Conservation (phyloP, 1,140 invertebrate species). For the Magallana angulata region DNA sequence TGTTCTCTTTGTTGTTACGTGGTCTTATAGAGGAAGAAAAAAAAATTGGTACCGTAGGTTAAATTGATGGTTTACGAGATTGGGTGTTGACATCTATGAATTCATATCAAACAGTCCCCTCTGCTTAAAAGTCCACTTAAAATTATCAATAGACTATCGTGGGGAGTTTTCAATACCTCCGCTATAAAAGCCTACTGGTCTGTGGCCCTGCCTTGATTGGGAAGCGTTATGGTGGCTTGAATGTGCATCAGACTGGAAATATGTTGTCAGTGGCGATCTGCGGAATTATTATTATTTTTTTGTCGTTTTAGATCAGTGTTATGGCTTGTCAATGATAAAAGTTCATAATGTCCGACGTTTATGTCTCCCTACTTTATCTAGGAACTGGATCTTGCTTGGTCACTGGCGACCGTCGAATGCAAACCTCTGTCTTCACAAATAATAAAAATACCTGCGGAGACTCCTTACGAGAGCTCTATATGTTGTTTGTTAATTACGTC, state of each 20-base stretch:
- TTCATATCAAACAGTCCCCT: constrained; percentile 3
- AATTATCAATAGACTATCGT: constrained; percentile 5
- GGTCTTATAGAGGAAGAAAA: neutral
- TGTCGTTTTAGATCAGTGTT: constrained; percentile 33
- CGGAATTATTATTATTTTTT: constrained; percentile 17
- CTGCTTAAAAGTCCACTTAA: constrained; percentile 1
- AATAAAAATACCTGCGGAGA: constrained; percentile 22
- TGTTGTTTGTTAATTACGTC: constrained; percentile 13
- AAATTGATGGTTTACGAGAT: constrained; percentile 2
- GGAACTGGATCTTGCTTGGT: neutral
- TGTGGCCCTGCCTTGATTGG: neutral
- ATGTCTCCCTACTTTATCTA: constrained; percentile 24
- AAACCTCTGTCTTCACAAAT: neutral
- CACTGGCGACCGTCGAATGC: neutral
- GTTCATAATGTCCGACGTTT: constrained; percentile 5
- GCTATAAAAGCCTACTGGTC: constrained; percentile 20
- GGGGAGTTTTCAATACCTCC: neutral
- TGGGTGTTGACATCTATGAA: constrained; percentile 21
- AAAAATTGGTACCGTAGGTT: neutral
- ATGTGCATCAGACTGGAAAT: constrained; percentile 37
- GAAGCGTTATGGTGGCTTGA: constrained; percentile 10
- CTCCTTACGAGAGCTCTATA: neutral
- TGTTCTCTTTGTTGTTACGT: too few species aligned
- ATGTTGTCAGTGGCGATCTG: constrained; percentile 31
- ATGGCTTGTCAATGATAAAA: constrained; percentile 34